Evolutionary conservation across 2,797 vertebrate species (phyloP).

Genomic region (Protosalanx chinensis): DNA sequence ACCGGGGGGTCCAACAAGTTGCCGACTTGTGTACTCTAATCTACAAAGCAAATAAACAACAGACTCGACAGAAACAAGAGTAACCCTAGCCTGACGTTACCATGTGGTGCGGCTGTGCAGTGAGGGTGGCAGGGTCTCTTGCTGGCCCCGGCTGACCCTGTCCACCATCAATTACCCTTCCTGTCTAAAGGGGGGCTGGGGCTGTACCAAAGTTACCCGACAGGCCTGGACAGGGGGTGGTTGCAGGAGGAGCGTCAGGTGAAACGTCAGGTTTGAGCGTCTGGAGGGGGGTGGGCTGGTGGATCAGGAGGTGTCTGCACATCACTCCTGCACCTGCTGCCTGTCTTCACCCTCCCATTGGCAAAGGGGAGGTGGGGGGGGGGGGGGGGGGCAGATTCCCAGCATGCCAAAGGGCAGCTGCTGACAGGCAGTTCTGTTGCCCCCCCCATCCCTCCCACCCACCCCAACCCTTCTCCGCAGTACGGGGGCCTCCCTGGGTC

Average conservation of each 20-base stretch:
- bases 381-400: conserved; percentile 64
- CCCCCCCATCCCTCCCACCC: background rate
- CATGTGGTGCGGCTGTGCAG: conserved; percentile 57
- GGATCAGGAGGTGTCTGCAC: conserved; percentile 62
- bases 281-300: conserved; percentile 28
- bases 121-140: conserved; percentile 44
- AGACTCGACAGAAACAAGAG: conserved; percentile 61
- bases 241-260: conserved; percentile 50
- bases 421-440: conserved; percentile 62
- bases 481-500: conserved; percentile 60
- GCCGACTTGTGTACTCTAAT: conserved; percentile 56
- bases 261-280: conserved; percentile 65
- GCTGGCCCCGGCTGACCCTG: conserved; percentile 43
- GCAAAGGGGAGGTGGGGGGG: too few relatives aligned
- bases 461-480: conserved; percentile 28
- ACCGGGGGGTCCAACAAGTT: conserved; percentile 57
- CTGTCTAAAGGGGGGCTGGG: conserved; percentile 45
- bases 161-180: conserved; percentile 56
- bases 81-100: conserved; percentile 52
- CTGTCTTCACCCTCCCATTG: conserved; percentile 67
- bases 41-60: conserved; percentile 65
- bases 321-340: conserved; percentile 71
- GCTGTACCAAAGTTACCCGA: conserved; percentile 22
- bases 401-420: conserved; percentile 77
- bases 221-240: conserved; percentile 6